phyloP scores from a whole-genome alignment of 2,113 vertebrate genomes.

The Anolis carolinensis region DNA sequence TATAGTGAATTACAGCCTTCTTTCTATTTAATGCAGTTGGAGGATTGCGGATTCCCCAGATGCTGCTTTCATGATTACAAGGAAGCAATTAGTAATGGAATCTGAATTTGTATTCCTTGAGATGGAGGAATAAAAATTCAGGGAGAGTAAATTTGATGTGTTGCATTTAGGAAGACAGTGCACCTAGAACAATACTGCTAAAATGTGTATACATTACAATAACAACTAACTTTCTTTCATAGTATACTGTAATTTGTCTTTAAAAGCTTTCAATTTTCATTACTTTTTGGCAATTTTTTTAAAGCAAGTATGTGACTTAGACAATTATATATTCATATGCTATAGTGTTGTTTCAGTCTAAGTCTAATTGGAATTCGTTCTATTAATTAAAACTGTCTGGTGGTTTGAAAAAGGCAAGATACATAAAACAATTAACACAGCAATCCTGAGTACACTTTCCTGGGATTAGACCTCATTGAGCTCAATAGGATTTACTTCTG shows the following conservation, averaged over 20 bases:
- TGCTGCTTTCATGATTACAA: slow-evolving; percentile 59
- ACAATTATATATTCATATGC: background rate
- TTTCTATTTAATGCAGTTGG: slow-evolving; percentile 38
- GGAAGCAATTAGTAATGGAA: slow-evolving; percentile 63
- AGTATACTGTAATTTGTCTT: background rate
- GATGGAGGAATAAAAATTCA: slow-evolving; percentile 54
- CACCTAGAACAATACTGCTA: slow-evolving; percentile 26
- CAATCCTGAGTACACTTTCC: background rate
- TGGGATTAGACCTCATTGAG: background rate
- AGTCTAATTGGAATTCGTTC: background rate
- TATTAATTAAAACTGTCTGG: background rate
- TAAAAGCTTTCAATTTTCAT: background rate
- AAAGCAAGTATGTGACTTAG: background rate
- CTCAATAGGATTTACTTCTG: background rate
- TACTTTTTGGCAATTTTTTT: background rate
- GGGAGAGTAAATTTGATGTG: slow-evolving; percentile 39
- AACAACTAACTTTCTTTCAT: slow-evolving; percentile 1
- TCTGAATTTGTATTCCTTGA: slow-evolving; percentile 60
- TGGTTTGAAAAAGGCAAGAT: background rate
- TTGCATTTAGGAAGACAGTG: slow-evolving; percentile 39
- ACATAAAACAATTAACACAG: background rate
- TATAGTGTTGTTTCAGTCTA: background rate
- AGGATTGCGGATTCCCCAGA: slow-evolving; percentile 48
- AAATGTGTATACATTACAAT: background rate
- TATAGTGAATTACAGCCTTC: slow-evolving; percentile 31